Conservation (phyloP, 1,140 invertebrate species). For the Onthophagus taurus region DNA sequence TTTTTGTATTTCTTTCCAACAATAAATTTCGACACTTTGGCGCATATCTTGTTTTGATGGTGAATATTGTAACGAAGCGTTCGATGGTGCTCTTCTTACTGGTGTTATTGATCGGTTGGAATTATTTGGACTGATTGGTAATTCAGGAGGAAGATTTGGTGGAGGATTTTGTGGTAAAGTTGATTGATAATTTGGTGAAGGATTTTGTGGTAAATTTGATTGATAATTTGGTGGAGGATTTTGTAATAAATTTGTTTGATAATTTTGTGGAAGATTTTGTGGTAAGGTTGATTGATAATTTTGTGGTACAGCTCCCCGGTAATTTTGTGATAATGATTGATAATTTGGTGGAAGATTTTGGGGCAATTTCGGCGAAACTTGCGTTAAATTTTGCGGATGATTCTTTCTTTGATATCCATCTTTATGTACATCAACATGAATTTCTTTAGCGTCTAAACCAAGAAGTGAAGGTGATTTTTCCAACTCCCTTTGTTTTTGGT, state of each 20-base stretch:
- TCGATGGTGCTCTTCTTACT: constrained; percentile 11
- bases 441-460: constrained; percentile 11
- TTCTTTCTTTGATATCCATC: constrained; percentile 13
- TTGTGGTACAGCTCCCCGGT: too few relatives aligned
- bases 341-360: too few relatives aligned
- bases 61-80: constrained; percentile 19
- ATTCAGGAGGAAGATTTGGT: not conserved
- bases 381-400: not conserved
- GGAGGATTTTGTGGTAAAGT: not conserved
- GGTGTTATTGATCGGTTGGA: constrained; percentile 5
- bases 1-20: constrained; percentile 50
- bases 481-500: constrained; percentile 16
- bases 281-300: too few relatives aligned
- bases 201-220: too few relatives aligned
- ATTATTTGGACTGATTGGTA: not conserved
- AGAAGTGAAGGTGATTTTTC: constrained; percentile 11
- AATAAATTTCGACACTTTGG: constrained; percentile 48
- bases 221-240: too few relatives aligned
- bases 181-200: too few relatives aligned
- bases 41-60: constrained; percentile 38
- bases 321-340: not conserved
- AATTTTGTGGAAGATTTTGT: not conserved
- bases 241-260: too few relatives aligned
- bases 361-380: too few relatives aligned
- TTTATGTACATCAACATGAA: constrained; percentile 17